phyloP scores from a whole-genome alignment of 2,797 vertebrate genomes.

The Phrynocephalus vlangalii region DNA sequence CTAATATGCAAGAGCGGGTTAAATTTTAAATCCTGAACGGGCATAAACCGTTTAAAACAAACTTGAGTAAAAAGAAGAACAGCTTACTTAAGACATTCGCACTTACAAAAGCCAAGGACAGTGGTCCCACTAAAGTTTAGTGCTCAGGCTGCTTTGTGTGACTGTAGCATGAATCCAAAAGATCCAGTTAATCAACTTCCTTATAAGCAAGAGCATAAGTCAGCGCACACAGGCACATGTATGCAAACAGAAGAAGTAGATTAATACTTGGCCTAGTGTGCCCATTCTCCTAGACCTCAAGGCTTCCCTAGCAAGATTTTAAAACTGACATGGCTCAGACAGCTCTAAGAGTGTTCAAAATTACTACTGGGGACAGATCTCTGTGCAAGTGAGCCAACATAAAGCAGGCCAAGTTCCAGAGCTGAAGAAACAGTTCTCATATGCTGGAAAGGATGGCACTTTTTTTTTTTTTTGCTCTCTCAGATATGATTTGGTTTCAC shows the following conservation, averaged over 20 bases:
- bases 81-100: background rate
- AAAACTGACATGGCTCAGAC: conserved; percentile 16
- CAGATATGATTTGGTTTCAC: conserved; percentile 15
- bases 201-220: background rate
- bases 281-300: background rate
- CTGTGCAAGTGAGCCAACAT: background rate
- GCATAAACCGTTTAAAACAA: conserved; percentile 16
- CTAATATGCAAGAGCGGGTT: background rate
- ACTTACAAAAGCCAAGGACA: fast-evolving
- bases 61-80: background rate
- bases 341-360: conserved; percentile 18
- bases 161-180: background rate
- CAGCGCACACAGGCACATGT: fast-evolving
- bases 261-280: background rate
- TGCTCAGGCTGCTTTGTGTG: background rate
- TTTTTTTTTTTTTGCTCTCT: background rate
- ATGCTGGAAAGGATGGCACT: background rate
- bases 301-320: conserved; percentile 32
- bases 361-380: conserved; percentile 2
- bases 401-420: conserved; percentile 25
- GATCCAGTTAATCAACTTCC: background rate
- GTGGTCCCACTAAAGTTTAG: background rate
- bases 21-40: background rate
- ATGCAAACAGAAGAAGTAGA: conserved; percentile 19
- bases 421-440: conserved; percentile 5